phyloP scores from a whole-genome alignment of 2,113 vertebrate species.

The Ophiodon elongatus region DNA sequence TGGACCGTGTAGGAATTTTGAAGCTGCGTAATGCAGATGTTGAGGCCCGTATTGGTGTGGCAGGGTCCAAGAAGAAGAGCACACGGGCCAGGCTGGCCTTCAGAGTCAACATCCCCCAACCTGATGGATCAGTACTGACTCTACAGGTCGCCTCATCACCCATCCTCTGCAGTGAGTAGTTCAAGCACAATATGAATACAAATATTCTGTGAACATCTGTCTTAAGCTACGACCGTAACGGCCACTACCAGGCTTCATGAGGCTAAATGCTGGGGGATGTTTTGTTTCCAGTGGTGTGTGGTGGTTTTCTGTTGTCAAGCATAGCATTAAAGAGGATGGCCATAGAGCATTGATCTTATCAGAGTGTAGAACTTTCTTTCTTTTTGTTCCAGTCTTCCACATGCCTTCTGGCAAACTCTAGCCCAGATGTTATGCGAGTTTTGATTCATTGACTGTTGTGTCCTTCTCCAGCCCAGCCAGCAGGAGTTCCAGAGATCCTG shows the following conservation, averaged over 20 bases:
- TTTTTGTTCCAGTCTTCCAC: not conserved
- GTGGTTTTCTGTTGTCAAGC: not conserved
- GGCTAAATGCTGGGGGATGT: not conserved
- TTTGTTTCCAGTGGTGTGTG: not conserved
- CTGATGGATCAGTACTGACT: conserved; percentile 92
- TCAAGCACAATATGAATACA: not conserved
- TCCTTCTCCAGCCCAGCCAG: conserved; percentile 91
- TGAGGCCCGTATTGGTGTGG: conserved; percentile 97
- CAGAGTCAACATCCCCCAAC: conserved; percentile 92
- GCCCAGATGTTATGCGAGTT: conserved; percentile 24
- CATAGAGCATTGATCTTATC: not conserved
- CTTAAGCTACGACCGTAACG: not conserved
- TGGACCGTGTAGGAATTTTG: conserved; percentile 98
- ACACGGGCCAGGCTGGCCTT: conserved; percentile 97
- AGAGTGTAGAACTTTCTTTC: not conserved
- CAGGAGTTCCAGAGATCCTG: conserved; percentile 97
- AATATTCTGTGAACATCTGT: not conserved
- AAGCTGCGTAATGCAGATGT: conserved; percentile 98
- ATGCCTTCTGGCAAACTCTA: conserved; percentile 1
- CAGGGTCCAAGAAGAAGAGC: conserved; percentile 99
- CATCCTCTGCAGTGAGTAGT: conserved; percentile 96
- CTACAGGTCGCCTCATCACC: conserved; percentile 95
- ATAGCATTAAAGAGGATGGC: not conserved
- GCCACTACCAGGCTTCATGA: not conserved
- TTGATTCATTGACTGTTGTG: conserved; percentile 12